phyloP scores from a whole-genome alignment of 2,888 invertebrate genomes.

The Cryptus viduatorius region DNA sequence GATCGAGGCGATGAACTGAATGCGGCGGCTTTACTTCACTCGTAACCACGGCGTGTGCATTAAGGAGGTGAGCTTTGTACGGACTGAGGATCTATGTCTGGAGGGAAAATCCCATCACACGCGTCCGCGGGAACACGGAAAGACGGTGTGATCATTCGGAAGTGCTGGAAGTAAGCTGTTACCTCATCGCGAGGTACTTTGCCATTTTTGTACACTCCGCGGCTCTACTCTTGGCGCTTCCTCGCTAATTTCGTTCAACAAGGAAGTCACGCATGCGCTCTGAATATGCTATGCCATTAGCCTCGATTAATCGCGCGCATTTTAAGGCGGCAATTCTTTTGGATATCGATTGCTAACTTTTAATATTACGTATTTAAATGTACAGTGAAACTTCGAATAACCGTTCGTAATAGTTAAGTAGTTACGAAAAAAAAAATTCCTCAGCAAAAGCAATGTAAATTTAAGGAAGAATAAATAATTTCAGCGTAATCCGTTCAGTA shows the following conservation, averaged over 20 bases:
- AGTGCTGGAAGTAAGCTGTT: slow-evolving; percentile 21
- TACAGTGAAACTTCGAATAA: too few relatives aligned
- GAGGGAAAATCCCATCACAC: slow-evolving; percentile 17
- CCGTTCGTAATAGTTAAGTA: too few relatives aligned
- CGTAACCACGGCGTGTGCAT: not conserved
- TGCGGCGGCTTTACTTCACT: not conserved
- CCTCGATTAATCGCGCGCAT: slow-evolving; percentile 25
- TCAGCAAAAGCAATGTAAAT: too few relatives aligned
- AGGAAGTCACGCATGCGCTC: slow-evolving; percentile 3
- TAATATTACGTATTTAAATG: not conserved
- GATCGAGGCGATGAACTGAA: slow-evolving; percentile 69
- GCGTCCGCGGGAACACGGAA: slow-evolving; percentile 21
- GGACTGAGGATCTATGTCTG: not conserved
- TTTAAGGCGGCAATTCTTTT: not conserved
- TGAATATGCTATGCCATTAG: slow-evolving; percentile 16
- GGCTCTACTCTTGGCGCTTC: not conserved
- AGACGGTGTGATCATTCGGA: slow-evolving; percentile 32
- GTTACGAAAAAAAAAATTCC: not conserved
- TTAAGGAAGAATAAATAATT: too few relatives aligned
- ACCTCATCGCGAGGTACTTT: not conserved
- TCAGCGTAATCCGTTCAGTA: too few relatives aligned
- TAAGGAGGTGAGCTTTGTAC: not conserved
- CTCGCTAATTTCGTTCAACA: slow-evolving; percentile 28
- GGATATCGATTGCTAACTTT: not conserved
- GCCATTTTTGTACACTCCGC: not conserved